Evolutionary conservation across 1,140 invertebrate genomes (phyloP).

Genomic region (Drosophila navojoa): DNA sequence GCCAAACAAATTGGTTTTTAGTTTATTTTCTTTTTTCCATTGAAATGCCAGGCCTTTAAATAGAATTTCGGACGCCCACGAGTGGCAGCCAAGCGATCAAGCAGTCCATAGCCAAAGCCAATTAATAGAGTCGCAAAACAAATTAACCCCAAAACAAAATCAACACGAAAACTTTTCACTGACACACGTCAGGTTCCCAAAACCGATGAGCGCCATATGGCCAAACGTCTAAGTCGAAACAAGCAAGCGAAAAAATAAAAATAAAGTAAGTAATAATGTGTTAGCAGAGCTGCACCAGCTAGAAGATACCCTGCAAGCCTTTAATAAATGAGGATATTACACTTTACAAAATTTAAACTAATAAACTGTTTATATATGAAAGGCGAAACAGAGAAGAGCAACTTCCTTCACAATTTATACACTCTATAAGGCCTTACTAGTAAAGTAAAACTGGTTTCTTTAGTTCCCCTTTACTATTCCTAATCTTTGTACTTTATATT

Average conservation of each 20-base stretch:
- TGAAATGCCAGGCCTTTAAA: constrained; percentile 53
- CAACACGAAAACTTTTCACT: constrained; percentile 71
- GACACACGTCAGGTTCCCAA: constrained; percentile 71
- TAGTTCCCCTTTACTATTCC: too few species aligned
- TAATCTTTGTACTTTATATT: too few species aligned
- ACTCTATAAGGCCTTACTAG: too few species aligned
- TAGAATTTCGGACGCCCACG: constrained; percentile 60
- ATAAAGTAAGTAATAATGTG: background rate
- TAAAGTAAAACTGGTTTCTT: too few species aligned
- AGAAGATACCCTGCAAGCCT: background rate
- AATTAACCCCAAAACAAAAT: constrained; percentile 77
- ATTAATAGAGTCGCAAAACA: constrained; percentile 81
- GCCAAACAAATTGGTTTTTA: constrained; percentile 64
- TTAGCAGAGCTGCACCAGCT: background rate
- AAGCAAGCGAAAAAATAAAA: constrained; percentile 15
- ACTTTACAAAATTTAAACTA: too few species aligned
- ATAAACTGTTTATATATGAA: too few species aligned
- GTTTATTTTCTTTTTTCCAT: constrained; percentile 49
- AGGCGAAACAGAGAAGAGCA: too few species aligned
- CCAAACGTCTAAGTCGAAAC: constrained; percentile 42
- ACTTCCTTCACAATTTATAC: too few species aligned
- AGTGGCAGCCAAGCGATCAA: constrained; percentile 37
- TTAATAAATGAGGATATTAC: background rate
- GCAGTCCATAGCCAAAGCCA: constrained; percentile 45
- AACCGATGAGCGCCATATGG: constrained; percentile 71